Conservation (phyloP, 2,797 vertebrate genomes). For the Mionectes olivaceus region DNA sequence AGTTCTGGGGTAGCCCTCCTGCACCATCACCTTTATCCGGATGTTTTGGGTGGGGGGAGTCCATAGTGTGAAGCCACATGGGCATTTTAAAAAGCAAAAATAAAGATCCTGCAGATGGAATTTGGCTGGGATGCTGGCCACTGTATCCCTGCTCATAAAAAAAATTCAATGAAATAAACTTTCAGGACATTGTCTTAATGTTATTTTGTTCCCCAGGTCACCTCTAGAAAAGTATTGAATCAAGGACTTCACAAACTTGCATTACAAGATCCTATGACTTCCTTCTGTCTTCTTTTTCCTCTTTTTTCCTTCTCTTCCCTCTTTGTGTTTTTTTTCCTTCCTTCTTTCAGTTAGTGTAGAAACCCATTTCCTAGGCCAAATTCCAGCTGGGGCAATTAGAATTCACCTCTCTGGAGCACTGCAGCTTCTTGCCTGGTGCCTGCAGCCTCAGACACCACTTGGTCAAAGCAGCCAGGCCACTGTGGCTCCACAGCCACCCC, state of each 20-base stretch:
- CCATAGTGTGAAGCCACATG: neutral
- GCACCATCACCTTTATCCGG: neutral
- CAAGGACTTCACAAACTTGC: neutral
- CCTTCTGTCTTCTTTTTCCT: neutral
- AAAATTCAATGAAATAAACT: neutral
- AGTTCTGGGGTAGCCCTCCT: neutral
- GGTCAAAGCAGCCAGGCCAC: neutral
- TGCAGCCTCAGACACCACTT: neutral
- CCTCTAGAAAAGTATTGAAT: neutral
- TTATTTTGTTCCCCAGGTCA: neutral
- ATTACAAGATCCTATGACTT: neutral
- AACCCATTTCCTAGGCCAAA: neutral
- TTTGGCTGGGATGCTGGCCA: neutral
- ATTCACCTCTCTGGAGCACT: neutral
- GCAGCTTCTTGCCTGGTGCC: fast-evolving
- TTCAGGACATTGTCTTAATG: neutral
- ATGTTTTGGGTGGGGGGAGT: neutral
- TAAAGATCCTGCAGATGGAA: neutral
- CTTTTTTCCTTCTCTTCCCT: fast-evolving
- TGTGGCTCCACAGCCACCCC: fast-evolving
- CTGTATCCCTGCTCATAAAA: neutral
- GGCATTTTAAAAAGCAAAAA: neutral
- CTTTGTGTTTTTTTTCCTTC: fast-evolving
- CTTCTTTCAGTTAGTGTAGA: neutral
- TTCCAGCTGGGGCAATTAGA: neutral